Evolutionary conservation across 2,113 vertebrate genomes (phyloP), one percentile per base, ranked within the genome.

Genomic region (Melanocharis versteri): DNA sequence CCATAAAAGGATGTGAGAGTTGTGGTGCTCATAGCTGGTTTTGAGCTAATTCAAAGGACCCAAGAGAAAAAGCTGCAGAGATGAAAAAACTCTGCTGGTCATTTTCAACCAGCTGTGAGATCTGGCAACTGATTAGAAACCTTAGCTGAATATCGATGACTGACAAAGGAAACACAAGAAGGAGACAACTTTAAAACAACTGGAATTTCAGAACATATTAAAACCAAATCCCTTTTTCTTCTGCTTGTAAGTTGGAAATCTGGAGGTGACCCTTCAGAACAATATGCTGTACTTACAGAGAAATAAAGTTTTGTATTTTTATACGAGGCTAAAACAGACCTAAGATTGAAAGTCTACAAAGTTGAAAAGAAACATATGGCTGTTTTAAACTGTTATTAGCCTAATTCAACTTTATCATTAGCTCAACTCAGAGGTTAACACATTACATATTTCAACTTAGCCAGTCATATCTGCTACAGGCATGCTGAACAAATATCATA

Each of bases 401-500:
- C 64, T 93, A 92, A 90, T 82, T 92, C 80, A 64, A 57, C 88
- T 96, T 94, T 78, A 93, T 86, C 96, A 95, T 90, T 96, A 93
- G 76, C 89, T 95, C 60, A 90, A 44, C 80, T 92, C 40, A 68
- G 76, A 96, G 96, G 93, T 81, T 91, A 96, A 83, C 92, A 92
- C 72, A 33, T 87, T 89, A 94, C 80, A 82, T 94, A 93, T 96
- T 96, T 96, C 89, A 89, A 4, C 71, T 79, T 76, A 96, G 37
- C 60, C 83, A 87, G 72, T 81, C 64, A 22, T 88, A 70, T 83
- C 88, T 94, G 82, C 83, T 87, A 92, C 82, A 81, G 83, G 88
- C 94, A 40, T 56, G 60, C 64, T 90, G 93, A 94, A 95, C 69
- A 96, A 96, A 93, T 82, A 93, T 6, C 88, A 90, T 50, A 93